Percentiles rank a stretch among this genome's conserved stretches.
These are phyloP conservation scores for Dromococcyx pavoninus DNA, from an alignment of 2,797 vertebrate species.

Conservation along the genomic window DNA sequence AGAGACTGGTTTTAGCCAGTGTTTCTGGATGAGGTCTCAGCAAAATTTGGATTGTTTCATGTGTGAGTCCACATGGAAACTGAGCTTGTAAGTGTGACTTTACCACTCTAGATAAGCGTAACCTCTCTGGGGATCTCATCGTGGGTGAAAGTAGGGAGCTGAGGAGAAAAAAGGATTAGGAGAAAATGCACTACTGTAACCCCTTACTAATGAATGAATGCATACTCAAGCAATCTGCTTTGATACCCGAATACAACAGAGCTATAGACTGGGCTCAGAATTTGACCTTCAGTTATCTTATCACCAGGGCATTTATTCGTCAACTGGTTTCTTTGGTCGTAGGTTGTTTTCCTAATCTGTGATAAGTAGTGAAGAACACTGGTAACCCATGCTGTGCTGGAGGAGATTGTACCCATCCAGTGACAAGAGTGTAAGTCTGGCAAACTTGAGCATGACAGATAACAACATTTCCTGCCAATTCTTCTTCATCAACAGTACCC, in stretches of 20 bases:
- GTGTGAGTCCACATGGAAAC: neutral
- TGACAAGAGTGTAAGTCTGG: neutral
- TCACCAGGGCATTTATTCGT: neutral
- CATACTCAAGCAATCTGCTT: constrained; percentile 35
- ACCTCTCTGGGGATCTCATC: neutral
- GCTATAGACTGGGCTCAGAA: neutral
- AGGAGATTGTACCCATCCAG: neutral
- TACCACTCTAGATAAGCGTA: neutral
- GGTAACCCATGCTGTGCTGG: neutral
- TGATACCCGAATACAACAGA: constrained; percentile 31
- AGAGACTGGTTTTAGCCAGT: neutral
- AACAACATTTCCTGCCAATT: neutral
- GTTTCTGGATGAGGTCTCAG: neutral
- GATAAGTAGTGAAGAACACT: neutral
- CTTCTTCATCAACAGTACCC: neutral
- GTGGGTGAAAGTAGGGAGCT: neutral
- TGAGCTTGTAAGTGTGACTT: neutral
- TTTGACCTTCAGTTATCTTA: constrained; percentile 42
- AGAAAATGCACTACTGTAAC: neutral
- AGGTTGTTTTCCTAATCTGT: neutral
- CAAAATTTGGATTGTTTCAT: neutral
- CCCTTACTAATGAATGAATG: constrained; percentile 5
- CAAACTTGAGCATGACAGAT: neutral
- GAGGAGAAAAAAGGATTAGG: neutral
- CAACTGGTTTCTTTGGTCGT: neutral